Conservation (phyloP, 2,797 vertebrate genomes). For the Vultur gryphus region DNA sequence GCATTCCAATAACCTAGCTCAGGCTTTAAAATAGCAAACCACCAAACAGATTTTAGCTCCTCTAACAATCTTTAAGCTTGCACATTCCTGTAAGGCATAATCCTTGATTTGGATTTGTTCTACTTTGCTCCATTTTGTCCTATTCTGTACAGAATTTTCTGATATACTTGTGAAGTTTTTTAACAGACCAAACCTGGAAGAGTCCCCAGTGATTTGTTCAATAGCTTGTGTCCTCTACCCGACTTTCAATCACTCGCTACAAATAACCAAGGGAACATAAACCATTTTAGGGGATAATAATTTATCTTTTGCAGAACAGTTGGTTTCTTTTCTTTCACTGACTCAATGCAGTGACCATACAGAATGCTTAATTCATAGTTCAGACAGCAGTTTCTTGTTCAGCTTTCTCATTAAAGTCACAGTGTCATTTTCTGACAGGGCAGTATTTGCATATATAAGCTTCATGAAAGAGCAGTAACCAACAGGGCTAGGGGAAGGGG, state of each 20-base stretch:
- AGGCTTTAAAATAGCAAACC: not conserved
- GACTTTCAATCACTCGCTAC: constrained; percentile 64
- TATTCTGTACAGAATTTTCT: not conserved
- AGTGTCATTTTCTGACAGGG: not conserved
- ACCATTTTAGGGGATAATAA: constrained; percentile 68
- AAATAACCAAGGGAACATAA: constrained; percentile 50
- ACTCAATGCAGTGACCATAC: constrained; percentile 19
- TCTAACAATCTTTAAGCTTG: not conserved
- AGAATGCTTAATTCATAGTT: constrained; percentile 66
- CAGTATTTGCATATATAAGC: not conserved
- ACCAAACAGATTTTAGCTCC: not conserved
- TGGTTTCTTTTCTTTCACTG: constrained; percentile 54
- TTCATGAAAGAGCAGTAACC: not conserved
- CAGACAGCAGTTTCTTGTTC: constrained; percentile 52
- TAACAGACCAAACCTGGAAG: constrained; percentile 30
- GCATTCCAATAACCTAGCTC: not conserved
- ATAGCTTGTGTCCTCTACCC: constrained; percentile 58
- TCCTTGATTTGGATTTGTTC: not conserved
- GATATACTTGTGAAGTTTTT: constrained; percentile 26
- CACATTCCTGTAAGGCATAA: not conserved
- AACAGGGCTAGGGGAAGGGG: not conserved
- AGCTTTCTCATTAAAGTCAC: constrained; percentile 39
- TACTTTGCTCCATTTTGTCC: not conserved
- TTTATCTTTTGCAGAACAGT: constrained; percentile 38
- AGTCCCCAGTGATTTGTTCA: constrained; percentile 54